Percentiles rank a stretch among this genome's conserved stretches.
phyloP scores from a whole-genome alignment of 2,113 vertebrate genomes.

The Athene noctua region DNA sequence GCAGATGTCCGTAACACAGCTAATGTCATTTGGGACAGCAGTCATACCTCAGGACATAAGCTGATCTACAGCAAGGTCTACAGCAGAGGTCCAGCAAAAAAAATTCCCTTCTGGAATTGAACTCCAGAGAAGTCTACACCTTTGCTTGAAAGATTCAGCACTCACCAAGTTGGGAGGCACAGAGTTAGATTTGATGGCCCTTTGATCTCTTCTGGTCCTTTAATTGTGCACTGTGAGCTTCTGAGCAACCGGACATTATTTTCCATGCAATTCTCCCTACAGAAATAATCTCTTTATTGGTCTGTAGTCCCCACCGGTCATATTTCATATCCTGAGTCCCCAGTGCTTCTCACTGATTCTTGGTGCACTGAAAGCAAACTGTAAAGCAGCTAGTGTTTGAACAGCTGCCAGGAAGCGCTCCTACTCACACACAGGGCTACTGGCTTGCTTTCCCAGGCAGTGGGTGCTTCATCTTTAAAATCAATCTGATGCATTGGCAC shows the following conservation, averaged over 20 bases:
- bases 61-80: neutral
- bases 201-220: neutral
- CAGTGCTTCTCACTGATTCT: neutral
- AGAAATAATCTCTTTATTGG: neutral
- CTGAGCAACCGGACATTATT: neutral
- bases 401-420: conserved; percentile 59
- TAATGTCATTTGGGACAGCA: neutral
- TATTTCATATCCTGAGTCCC: conserved; percentile 13
- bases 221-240: neutral
- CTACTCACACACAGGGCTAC: neutral
- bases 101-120: neutral
- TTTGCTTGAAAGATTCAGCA: neutral
- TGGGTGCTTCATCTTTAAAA: conserved; percentile 63
- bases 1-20: neutral
- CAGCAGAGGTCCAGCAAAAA: neutral
- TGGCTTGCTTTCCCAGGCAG: conserved; percentile 62
- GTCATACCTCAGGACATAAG: neutral
- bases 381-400: conserved; percentile 39
- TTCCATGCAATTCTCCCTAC: neutral
- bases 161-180: neutral
- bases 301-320: neutral
- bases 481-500: conserved; percentile 60
- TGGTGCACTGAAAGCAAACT: neutral
- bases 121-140: neutral
- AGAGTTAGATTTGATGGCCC: neutral